Percentiles rank a stretch among this genome's conserved stretches.
phyloP scores from a whole-genome alignment of 2,888 invertebrate genomes.

The Epinotia demarniana region DNA sequence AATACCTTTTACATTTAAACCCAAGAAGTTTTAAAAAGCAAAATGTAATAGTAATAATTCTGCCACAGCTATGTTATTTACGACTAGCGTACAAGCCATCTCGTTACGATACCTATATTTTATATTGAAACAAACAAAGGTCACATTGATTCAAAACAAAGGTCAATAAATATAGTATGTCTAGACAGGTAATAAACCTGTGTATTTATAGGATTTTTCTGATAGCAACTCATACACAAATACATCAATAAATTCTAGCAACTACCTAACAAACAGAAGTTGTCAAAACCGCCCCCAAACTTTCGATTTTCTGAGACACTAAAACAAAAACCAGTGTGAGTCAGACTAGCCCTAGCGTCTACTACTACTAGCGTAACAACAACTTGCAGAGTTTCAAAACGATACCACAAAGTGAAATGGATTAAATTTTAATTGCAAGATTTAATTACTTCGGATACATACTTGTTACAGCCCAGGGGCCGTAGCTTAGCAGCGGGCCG shows the following conservation, averaged over 20 bases:
- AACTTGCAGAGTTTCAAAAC: not conserved
- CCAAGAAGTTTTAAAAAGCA: too few species aligned
- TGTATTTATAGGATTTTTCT: not conserved
- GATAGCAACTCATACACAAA: not conserved
- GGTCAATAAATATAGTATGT: not conserved
- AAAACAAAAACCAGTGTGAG: slow-evolving; percentile 17
- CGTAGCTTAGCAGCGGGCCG: too few species aligned
- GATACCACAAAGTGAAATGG: too few species aligned
- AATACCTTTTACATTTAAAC: too few species aligned
- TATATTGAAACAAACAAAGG: not conserved
- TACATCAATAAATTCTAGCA: not conserved
- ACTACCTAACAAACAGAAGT: not conserved
- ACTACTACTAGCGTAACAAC: too few species aligned
- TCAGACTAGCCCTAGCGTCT: too few species aligned
- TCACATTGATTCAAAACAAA: not conserved
- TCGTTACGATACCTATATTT: not conserved
- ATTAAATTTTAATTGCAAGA: too few species aligned
- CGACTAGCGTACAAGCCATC: not conserved
- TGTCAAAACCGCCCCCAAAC: slow-evolving; percentile 13
- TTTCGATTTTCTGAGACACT: not conserved
- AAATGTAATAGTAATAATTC: too few species aligned
- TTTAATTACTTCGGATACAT: too few species aligned
- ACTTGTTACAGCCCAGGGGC: too few species aligned
- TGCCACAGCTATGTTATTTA: too few species aligned
- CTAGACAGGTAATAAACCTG: not conserved